A percentile compares a stretch with the other conserved stretches of the same genome.
Conservation (phyloP, 2,888 invertebrate species). For the Cephus rjabovi region DNA sequence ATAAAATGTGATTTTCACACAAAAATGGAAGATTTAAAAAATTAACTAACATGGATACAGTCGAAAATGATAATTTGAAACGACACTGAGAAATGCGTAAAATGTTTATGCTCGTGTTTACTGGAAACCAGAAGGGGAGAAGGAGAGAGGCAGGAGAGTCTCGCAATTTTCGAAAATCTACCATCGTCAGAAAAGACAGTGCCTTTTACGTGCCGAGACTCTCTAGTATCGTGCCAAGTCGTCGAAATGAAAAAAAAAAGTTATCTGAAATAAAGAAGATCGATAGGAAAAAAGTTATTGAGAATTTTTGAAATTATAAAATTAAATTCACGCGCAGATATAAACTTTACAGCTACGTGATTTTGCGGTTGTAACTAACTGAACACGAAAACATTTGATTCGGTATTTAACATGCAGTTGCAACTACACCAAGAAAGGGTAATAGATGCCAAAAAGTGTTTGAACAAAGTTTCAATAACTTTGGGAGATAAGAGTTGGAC, state of each 20-base stretch:
- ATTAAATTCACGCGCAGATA: not conserved
- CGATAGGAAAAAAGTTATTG: conserved; percentile 5
- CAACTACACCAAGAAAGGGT: not conserved
- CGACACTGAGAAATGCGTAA: not conserved
- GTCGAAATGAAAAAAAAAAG: conserved; percentile 11
- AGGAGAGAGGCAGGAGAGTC: not conserved
- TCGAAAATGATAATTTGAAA: not conserved
- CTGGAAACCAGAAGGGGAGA: not conserved
- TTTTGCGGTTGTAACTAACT: not conserved
- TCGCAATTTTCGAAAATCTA: conserved; percentile 3
- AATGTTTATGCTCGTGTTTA: not conserved
- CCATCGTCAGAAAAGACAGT: conserved; percentile 28
- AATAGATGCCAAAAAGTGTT: conserved; percentile 44
- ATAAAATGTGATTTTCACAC: not conserved
- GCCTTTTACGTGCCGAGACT: conserved; percentile 29
- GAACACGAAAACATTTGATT: not conserved
- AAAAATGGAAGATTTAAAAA: not conserved
- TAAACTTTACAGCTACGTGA: not conserved
- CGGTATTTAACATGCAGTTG: not conserved
- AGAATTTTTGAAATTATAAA: not conserved
- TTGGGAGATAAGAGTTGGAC: not conserved
- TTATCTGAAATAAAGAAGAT: conserved; percentile 7
- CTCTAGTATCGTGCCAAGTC: conserved; percentile 40
- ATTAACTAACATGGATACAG: not conserved
- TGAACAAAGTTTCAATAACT: conserved; percentile 14